These are phyloP conservation scores for Camelus dromedarius DNA, from an alignment of 2,113 vertebrate genomes.

Conservation along the genomic window DNA sequence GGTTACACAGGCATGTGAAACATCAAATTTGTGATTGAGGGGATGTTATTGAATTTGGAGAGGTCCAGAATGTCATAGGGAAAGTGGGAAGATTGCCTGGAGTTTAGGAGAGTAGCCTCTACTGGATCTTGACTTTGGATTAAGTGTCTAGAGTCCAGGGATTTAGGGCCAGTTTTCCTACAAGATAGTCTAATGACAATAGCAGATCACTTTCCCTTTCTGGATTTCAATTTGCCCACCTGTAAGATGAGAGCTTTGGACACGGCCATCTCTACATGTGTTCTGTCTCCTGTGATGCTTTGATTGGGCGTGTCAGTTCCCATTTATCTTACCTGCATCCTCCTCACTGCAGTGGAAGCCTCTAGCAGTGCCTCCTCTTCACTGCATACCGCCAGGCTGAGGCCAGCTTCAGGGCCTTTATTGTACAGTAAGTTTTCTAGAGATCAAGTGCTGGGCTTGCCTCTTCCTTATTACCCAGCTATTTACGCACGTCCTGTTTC, in stretches of 20 bases:
- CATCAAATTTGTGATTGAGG: background rate
- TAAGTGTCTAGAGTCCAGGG: background rate
- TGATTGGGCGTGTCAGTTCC: background rate
- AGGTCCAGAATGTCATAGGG: background rate
- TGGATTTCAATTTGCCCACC: background rate
- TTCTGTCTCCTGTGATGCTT: background rate
- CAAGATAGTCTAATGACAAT: background rate
- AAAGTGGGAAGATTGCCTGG: background rate
- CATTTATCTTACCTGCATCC: background rate
- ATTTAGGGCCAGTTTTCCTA: background rate
- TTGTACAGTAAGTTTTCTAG: background rate
- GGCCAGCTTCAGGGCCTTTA: no score
- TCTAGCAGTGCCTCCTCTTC: background rate
- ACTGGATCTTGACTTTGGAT: background rate
- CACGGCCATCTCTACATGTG: background rate
- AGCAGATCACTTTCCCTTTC: background rate
- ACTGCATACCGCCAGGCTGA: background rate
- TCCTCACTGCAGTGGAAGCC: rapidly evolving
- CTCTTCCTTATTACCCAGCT: background rate
- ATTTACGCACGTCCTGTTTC: background rate
- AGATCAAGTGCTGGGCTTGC: background rate
- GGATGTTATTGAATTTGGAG: background rate
- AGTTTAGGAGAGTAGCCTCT: background rate
- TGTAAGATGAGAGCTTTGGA: background rate
- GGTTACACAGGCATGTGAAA: background rate